phyloP scores from a whole-genome alignment of 2,113 vertebrate species.

The Picathartes gymnocephalus region DNA sequence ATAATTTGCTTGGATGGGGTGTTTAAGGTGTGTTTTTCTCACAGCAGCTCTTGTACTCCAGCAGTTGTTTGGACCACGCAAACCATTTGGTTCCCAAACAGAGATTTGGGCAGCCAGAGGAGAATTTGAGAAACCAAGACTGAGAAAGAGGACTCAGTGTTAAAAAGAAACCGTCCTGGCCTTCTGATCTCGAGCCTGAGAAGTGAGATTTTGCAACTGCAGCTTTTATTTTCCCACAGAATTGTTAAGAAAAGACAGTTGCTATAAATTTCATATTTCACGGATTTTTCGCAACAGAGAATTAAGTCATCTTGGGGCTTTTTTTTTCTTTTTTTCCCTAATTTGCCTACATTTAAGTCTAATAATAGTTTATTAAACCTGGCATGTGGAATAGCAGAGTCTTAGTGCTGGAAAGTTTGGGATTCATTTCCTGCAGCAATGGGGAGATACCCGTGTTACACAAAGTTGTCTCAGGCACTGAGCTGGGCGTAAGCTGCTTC shows the following conservation, averaged over 20 bases:
- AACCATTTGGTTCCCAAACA: not conserved
- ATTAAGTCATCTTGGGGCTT: not conserved
- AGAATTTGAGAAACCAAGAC: not conserved
- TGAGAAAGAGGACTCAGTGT: not conserved
- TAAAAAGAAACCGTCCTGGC: not conserved
- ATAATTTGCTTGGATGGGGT: not conserved
- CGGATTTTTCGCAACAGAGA: not conserved
- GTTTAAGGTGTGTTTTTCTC: not conserved
- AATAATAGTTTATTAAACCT: conserved; percentile 13
- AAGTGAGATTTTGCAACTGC: not conserved
- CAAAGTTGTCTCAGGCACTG: not conserved
- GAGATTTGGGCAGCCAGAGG: not conserved
- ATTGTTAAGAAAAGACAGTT: not conserved
- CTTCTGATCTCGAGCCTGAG: not conserved
- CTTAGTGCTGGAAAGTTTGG: not conserved
- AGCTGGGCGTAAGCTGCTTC: not conserved
- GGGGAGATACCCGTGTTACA: not conserved
- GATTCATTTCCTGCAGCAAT: not conserved
- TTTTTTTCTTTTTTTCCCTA: not conserved
- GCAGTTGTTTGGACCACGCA: not conserved
- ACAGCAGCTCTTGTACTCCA: not conserved
- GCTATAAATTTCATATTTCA: not conserved
- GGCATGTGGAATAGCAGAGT: not conserved
- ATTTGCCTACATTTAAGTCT: not conserved
- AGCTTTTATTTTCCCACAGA: not conserved